These are phyloP conservation scores for Embiotoca jacksoni DNA, from an alignment of 2,113 vertebrate species.

Conservation along the genomic window DNA sequence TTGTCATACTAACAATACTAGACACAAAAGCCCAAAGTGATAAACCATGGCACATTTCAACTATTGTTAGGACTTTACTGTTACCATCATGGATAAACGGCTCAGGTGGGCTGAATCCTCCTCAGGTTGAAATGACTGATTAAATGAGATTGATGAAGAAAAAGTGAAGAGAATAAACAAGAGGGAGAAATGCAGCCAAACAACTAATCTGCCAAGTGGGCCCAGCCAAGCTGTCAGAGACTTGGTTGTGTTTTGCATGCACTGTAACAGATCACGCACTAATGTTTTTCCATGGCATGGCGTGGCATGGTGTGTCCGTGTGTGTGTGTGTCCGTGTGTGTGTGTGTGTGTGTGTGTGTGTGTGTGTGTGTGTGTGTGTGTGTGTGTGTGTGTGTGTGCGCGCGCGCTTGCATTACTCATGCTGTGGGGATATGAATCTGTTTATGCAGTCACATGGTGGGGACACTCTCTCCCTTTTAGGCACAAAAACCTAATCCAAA, in stretches of 20 bases:
- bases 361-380: too few species aligned
- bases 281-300: conserved; percentile 3
- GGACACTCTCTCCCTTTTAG: not conserved
- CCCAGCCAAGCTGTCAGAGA: conserved; percentile 67
- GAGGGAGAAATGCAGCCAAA: conserved; percentile 53
- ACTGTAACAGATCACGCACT: conserved; percentile 48
- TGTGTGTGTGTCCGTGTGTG: not conserved
- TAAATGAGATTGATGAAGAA: conserved; percentile 68
- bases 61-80: conserved; percentile 6
- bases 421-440: not conserved
- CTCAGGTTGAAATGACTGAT: conserved; percentile 54
- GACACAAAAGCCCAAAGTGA: too few species aligned
- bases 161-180: conserved; percentile 39
- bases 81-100: not conserved
- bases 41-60: not conserved
- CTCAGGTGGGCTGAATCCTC: conserved; percentile 55
- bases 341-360: not conserved
- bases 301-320: too few species aligned
- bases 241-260: conserved; percentile 55
- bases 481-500: too few species aligned
- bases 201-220: conserved; percentile 66
- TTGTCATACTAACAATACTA: too few species aligned
- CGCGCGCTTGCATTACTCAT: not conserved
- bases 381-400: not conserved
- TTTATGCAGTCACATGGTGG: not conserved